phyloP scores from a whole-genome alignment of 2,888 invertebrate genomes.

The Philhelius pedissequus region DNA sequence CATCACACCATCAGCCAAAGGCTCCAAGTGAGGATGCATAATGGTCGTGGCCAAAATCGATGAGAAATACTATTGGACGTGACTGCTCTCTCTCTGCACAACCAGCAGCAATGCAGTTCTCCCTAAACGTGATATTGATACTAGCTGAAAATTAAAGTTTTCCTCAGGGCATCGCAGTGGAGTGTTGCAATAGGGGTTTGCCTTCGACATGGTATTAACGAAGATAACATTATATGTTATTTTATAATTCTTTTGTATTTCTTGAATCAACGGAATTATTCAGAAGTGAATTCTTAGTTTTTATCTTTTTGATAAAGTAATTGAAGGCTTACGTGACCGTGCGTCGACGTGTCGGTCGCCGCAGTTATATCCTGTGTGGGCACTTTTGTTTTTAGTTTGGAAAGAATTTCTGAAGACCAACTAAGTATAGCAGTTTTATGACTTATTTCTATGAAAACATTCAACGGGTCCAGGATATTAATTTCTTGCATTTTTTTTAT shows the following conservation, averaged over 20 bases:
- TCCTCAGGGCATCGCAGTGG: background rate
- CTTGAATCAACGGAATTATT: constrained; percentile 19
- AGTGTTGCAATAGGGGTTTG: background rate
- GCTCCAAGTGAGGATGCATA: constrained; percentile 23
- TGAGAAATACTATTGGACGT: constrained; percentile 17
- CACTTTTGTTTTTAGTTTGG: background rate
- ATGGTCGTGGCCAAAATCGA: constrained; percentile 2
- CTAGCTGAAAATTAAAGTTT: constrained; percentile 12
- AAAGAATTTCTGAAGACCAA: background rate
- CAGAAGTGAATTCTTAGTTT: constrained; percentile 22
- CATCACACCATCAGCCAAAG: background rate
- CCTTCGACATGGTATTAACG: background rate
- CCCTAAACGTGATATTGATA: constrained; percentile 38
- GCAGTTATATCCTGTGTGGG: background rate
- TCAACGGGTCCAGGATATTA: background rate
- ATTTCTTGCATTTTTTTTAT: background rate
- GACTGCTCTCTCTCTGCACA: background rate
- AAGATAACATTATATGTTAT: background rate
- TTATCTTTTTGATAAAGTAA: constrained; percentile 21
- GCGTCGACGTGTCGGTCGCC: too few relatives aligned
- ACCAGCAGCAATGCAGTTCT: constrained; percentile 2
- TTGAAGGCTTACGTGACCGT: constrained; percentile 15
- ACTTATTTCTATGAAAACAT: background rate
- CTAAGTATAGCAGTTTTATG: background rate
- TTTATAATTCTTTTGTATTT: background rate